phyloP scores from a whole-genome alignment of 2,797 vertebrate genomes.

The Phoeniculus purpureus region DNA sequence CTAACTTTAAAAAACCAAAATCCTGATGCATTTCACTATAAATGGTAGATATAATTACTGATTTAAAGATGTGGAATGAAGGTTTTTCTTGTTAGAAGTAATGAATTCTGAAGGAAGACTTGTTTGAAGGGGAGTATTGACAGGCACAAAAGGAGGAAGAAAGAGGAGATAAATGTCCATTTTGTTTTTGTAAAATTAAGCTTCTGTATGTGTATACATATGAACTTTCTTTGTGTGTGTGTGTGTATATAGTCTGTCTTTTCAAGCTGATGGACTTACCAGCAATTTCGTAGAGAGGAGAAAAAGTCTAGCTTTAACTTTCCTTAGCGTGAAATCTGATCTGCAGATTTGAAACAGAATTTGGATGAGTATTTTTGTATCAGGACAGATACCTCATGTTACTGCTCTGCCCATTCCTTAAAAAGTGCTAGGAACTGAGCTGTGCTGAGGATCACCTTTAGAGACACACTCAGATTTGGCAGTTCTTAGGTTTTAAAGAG shows the following conservation, averaged over 20 bases:
- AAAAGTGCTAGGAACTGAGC: background rate
- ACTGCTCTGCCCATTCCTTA: background rate
- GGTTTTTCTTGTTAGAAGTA: background rate
- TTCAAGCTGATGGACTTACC: background rate
- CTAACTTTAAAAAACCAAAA: background rate
- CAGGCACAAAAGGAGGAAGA: background rate
- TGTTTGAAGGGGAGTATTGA: background rate
- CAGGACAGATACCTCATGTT: background rate
- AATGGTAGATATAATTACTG: background rate
- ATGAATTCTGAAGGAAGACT: background rate
- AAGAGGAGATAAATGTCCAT: background rate
- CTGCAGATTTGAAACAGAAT: background rate
- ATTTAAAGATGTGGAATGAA: background rate
- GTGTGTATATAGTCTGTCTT: background rate
- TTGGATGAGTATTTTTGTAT: background rate
- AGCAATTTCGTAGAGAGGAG: background rate
- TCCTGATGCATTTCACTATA: background rate
- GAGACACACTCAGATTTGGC: background rate
- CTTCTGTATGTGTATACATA: no score
- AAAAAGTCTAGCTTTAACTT: background rate
- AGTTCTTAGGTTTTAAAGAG: background rate
- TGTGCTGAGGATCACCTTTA: background rate
- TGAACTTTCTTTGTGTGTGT: no score
- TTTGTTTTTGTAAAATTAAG: background rate
- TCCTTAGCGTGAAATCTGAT: background rate